A percentile compares a stretch with the other conserved stretches of the same genome.
phyloP scores from a whole-genome alignment of 2,797 vertebrate species.

The Rousettus madagascariensis region DNA sequence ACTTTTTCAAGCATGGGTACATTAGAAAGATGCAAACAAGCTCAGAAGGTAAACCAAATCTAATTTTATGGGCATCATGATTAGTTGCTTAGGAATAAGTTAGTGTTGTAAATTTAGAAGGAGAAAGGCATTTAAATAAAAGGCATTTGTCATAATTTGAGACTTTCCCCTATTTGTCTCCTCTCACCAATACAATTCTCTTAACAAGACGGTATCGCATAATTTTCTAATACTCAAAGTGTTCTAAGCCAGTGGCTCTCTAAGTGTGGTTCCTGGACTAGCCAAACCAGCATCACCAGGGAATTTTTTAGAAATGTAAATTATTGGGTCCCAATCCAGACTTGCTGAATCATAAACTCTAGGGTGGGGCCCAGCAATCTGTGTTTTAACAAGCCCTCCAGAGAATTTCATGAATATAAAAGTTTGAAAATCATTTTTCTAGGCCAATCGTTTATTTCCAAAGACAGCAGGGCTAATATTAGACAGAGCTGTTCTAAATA shows the following conservation, averaged over 20 bases:
- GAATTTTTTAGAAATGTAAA: conserved; percentile 51
- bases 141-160: not conserved
- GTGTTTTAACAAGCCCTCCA: conserved; percentile 12
- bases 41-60: conserved; percentile 73
- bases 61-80: conserved; percentile 61
- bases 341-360: not conserved
- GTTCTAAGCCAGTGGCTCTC: not conserved
- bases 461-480: not conserved
- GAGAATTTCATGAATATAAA: not conserved
- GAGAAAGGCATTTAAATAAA: conserved; percentile 36
- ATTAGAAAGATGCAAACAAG: conserved; percentile 71
- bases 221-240: not conserved
- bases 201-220: not conserved
- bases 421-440: not conserved
- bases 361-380: not conserved
- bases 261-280: conserved; percentile 28
- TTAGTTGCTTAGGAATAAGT: conserved; percentile 72
- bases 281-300: not conserved
- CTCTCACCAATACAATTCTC: not conserved
- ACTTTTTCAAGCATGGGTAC: conserved; percentile 58
- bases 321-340: not conserved
- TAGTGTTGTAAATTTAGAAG: conserved; percentile 33
- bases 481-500: not conserved
- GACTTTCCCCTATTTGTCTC: not conserved
- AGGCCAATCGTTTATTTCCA: conserved; percentile 6